Evolutionary conservation across 2,797 vertebrate species (phyloP).

Genomic region (Dicrostonyx torquatus): DNA sequence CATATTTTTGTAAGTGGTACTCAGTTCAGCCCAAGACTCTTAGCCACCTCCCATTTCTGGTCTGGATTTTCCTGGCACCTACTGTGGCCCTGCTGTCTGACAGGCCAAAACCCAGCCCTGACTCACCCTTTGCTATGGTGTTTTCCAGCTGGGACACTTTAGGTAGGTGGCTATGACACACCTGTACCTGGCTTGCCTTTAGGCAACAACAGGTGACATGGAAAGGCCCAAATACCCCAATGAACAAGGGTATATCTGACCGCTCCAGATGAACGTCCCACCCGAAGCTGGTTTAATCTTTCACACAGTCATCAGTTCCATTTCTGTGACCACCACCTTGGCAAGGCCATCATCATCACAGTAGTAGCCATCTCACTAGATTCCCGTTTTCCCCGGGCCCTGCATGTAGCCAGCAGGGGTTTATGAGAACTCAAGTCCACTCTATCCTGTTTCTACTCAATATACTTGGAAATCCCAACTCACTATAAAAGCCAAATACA

Average conservation of each 20-base stretch:
- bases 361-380: not conserved
- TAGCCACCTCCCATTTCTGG: not conserved
- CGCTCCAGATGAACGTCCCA: not conserved
- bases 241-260: not conserved
- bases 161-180: not conserved
- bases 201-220: not conserved
- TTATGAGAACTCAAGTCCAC: not conserved
- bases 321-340: not conserved
- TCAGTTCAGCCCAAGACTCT: not conserved
- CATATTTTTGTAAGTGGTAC: not conserved
- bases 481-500: not conserved
- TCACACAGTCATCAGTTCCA: not conserved
- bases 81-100: not conserved
- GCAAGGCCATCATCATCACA: not conserved
- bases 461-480: not conserved
- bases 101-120: not conserved
- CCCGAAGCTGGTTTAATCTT: not conserved
- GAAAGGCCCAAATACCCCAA: not conserved
- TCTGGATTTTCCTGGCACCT: not conserved
- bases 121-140: not conserved
- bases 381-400: not conserved
- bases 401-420: not conserved
- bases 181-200: not conserved
- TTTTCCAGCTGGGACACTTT: not conserved
- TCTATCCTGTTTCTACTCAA: not conserved